Evolutionary conservation across 2,797 vertebrate genomes (phyloP).

Genomic region (Argya squamiceps): DNA sequence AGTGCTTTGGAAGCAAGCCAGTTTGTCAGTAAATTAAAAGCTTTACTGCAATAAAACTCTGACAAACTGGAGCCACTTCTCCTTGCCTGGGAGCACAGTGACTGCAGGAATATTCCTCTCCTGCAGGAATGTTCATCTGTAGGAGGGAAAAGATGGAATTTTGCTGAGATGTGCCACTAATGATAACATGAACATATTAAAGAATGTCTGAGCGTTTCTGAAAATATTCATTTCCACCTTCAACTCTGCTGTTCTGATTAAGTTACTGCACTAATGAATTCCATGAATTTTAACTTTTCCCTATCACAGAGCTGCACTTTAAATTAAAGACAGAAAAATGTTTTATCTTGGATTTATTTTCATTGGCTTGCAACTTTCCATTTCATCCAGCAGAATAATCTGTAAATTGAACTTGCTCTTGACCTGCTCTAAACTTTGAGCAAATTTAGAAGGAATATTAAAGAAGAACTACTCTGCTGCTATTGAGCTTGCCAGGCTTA

Average conservation of each 20-base stretch:
- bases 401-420: not conserved
- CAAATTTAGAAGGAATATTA: not conserved
- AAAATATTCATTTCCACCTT: conserved; percentile 55
- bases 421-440: not conserved
- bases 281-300: conserved; percentile 16
- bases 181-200: conserved; percentile 72
- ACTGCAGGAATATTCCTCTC: conserved; percentile 74
- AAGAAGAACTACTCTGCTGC: not conserved
- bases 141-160: conserved; percentile 55
- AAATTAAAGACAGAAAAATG: not conserved
- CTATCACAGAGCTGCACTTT: not conserved
- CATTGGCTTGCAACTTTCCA: not conserved
- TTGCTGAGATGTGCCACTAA: conserved; percentile 73
- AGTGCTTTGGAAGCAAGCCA: conserved; percentile 75
- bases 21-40: conserved; percentile 78
- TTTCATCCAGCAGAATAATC: not conserved
- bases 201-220: conserved; percentile 50
- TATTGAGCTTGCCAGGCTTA: not conserved
- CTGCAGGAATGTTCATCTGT: conserved; percentile 31
- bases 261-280: not conserved
- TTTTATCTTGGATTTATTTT: not conserved
- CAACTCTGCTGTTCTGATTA: conserved; percentile 17
- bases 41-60: conserved; percentile 76
- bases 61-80: conserved; percentile 75
- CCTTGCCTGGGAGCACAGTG: not conserved